Percentiles rank a stretch among this genome's conserved stretches.
Evolutionary conservation across 2,797 vertebrate species (phyloP).

Genomic region (Morelia viridis): DNA sequence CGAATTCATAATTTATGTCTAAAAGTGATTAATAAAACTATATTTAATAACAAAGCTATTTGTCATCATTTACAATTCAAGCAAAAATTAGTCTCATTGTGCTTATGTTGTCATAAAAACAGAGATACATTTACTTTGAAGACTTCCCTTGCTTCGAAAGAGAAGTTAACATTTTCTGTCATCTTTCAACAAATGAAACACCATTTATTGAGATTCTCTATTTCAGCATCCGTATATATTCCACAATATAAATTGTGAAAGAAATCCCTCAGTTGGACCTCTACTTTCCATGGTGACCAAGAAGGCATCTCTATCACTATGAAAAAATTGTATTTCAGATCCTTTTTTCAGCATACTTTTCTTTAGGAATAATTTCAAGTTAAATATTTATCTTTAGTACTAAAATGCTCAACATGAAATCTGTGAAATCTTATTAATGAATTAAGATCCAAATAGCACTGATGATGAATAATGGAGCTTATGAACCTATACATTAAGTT

Average conservation of each 20-base stretch:
- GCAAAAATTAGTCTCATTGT: slow-evolving; percentile 77
- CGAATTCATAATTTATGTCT: slow-evolving; percentile 85
- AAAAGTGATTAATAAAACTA: slow-evolving; percentile 84
- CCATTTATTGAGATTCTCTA: slow-evolving; percentile 6
- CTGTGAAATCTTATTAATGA: slow-evolving; percentile 5
- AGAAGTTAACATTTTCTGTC: slow-evolving; percentile 31
- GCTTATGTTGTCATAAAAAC: slow-evolving; percentile 74
- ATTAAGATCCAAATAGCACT: slow-evolving; percentile 22
- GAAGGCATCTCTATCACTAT: accelerated
- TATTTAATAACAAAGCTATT: slow-evolving; percentile 86
- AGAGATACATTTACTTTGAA: slow-evolving; percentile 60
- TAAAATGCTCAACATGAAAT: slow-evolving; percentile 12
- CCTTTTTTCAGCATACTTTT: background rate
- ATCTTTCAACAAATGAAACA: slow-evolving; percentile 18
- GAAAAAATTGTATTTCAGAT: background rate
- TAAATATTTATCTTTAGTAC: slow-evolving; percentile 4
- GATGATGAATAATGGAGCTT: background rate
- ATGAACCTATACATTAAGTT: background rate
- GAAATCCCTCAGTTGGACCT: accelerated
- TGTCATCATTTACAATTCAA: slow-evolving; percentile 82
- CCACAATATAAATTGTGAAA: background rate
- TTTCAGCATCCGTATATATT: background rate
- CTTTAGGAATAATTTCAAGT: background rate
- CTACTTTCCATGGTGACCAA: background rate
- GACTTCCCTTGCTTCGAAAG: slow-evolving; percentile 62